Conservation (phyloP, 2,888 invertebrate genomes). For the Chrysina gloriosa region DNA sequence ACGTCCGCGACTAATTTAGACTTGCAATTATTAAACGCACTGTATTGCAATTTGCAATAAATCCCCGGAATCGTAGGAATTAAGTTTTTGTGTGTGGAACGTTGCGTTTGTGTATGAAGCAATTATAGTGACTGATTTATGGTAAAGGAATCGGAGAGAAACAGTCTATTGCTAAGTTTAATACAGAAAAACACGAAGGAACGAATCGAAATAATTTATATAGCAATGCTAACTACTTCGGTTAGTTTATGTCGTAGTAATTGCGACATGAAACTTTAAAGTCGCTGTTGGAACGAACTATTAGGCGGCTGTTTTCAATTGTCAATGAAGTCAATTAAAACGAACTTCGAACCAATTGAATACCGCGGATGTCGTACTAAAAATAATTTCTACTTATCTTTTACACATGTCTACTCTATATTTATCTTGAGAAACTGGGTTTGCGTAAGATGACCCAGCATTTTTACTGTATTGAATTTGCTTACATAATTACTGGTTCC, state of each 20-base stretch:
- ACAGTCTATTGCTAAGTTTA: not conserved
- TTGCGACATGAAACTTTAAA: slow-evolving; percentile 27
- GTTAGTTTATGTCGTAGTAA: slow-evolving; percentile 10
- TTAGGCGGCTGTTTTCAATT: slow-evolving; percentile 31
- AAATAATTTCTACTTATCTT: slow-evolving; percentile 36
- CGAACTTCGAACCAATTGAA: slow-evolving; percentile 39
- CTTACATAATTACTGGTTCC: not conserved
- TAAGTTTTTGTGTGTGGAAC: not conserved
- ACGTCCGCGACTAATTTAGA: slow-evolving; percentile 1
- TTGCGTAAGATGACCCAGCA: slow-evolving; percentile 6
- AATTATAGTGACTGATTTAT: not conserved
- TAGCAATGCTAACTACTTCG: not conserved
- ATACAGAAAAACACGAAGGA: not conserved
- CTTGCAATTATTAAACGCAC: not conserved
- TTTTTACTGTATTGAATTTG: slow-evolving; percentile 1
- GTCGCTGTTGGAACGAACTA: slow-evolving; percentile 28
- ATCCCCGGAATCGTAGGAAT: not conserved
- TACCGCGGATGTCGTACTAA: slow-evolving; percentile 36
- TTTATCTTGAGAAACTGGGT: slow-evolving; percentile 14
- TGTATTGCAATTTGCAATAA: not conserved
- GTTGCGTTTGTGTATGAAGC: not conserved
- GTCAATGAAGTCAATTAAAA: slow-evolving; percentile 40
- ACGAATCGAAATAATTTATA: slow-evolving; percentile 20
- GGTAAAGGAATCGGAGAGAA: not conserved
- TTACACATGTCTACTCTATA: slow-evolving; percentile 34